Evolutionary conservation across 2,113 vertebrate species (phyloP).

Genomic region (Cinclus mexicanus): DNA sequence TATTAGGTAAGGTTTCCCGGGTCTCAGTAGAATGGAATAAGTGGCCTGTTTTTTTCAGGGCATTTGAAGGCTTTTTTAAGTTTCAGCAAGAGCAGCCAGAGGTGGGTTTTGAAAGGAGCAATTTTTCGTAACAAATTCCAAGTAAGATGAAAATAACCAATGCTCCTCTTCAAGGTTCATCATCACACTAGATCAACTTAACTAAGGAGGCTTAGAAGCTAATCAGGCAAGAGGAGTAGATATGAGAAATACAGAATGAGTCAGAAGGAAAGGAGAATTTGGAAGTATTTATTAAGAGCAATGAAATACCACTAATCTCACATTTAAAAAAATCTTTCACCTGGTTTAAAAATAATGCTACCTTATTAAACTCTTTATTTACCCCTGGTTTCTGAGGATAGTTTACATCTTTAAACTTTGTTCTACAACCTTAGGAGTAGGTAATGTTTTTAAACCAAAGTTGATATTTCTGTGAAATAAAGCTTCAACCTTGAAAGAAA

Average conservation of each 20-base stretch:
- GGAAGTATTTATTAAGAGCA: background rate
- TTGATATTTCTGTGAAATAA: background rate
- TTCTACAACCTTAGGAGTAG: background rate
- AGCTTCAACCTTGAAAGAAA: background rate
- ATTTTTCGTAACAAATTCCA: background rate
- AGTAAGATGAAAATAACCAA: background rate
- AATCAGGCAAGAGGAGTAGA: background rate
- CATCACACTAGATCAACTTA: background rate
- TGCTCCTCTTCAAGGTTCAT: background rate
- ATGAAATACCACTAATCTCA: background rate
- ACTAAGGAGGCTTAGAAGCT: background rate
- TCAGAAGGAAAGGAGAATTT: background rate
- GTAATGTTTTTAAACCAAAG: background rate
- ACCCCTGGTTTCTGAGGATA: background rate
- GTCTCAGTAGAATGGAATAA: background rate
- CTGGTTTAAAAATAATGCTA: background rate
- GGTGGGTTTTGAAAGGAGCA: background rate
- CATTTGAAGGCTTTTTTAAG: background rate
- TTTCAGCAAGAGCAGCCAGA: background rate
- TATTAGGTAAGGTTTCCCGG: background rate
- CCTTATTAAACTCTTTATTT: background rate
- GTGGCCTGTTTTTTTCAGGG: background rate
- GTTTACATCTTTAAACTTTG: background rate
- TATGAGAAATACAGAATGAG: background rate
- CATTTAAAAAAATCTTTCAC: background rate